A percentile compares a stretch with the other conserved stretches of the same genome.
Evolutionary conservation across 2,888 invertebrate species (phyloP).

Genomic region (Exephanes ischioxanthus): DNA sequence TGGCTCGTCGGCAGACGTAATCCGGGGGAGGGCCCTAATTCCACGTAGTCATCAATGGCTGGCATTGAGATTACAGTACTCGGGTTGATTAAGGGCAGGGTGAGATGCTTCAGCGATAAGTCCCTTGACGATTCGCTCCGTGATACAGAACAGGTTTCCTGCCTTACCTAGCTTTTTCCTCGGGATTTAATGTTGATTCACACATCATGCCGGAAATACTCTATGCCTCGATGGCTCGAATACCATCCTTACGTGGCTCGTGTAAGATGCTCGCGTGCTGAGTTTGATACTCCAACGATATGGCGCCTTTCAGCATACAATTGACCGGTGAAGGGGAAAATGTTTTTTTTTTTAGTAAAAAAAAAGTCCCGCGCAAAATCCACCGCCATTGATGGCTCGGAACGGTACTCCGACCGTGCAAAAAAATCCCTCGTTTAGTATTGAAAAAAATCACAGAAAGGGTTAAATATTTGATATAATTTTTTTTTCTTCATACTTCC

Average conservation of each 20-base stretch:
- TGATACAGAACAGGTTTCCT: not conserved
- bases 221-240: not conserved
- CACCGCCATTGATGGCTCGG: too few species aligned
- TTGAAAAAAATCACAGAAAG: too few species aligned
- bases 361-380: too few species aligned
- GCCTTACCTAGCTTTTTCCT: not conserved
- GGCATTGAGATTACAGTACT: not conserved
- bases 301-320: too few species aligned
- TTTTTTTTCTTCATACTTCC: too few species aligned
- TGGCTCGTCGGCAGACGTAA: constrained; percentile 39
- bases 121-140: not conserved
- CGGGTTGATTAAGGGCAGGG: constrained; percentile 28
- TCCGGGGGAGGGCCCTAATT: constrained; percentile 6
- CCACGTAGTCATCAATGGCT: not conserved
- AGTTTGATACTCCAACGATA: not conserved
- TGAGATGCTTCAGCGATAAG: constrained; percentile 47
- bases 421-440: too few species aligned
- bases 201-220: not conserved
- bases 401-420: too few species aligned
- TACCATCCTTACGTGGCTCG: not conserved
- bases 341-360: too few species aligned
- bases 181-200: not conserved
- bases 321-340: not conserved
- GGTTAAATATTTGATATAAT: too few species aligned
- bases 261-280: not conserved